Evolutionary conservation across 2,888 invertebrate genomes (phyloP).

Genomic region (Ichneumoninae sp.): DNA sequence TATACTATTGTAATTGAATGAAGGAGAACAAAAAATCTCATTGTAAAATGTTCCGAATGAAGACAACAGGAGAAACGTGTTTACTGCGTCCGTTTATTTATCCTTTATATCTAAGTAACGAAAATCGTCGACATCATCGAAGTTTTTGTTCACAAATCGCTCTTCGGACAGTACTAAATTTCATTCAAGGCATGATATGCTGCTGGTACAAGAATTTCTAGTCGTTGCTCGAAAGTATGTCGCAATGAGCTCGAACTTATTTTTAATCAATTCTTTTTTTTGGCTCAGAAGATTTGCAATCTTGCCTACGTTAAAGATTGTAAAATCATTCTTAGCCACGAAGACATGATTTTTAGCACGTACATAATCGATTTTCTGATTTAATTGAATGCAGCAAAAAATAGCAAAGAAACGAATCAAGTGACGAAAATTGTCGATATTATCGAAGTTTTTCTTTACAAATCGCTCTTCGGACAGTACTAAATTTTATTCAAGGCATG

Average conservation of each 20-base stretch:
- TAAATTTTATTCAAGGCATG: constrained; percentile 35
- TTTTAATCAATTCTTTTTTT: not conserved
- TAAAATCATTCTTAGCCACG: not conserved
- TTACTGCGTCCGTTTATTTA: constrained; percentile 29
- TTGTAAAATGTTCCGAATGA: constrained; percentile 24
- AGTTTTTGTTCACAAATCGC: not conserved
- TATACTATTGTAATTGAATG: constrained; percentile 15
- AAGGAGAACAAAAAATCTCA: not conserved
- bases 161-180: constrained; percentile 21
- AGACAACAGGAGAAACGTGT: constrained; percentile 25
- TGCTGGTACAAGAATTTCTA: constrained; percentile 20
- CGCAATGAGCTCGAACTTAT: not conserved
- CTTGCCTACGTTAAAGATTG: not conserved
- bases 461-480: not conserved
- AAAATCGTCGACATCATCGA: not conserved
- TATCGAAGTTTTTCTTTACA: not conserved
- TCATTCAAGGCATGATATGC: constrained; percentile 29
- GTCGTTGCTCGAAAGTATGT: not conserved
- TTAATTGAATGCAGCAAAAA: not conserved
- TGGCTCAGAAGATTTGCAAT: not conserved
- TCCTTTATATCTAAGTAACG: constrained; percentile 21
- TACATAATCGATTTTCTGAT: not conserved
- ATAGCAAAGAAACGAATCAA: too few species aligned
- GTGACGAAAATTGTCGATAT: constrained; percentile 8
- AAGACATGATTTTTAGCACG: not conserved